Evolutionary conservation across 1,140 invertebrate species (phyloP), one percentile per base, ranked within the genome.

Genomic region (Aphelinus atriplicis): DNA sequence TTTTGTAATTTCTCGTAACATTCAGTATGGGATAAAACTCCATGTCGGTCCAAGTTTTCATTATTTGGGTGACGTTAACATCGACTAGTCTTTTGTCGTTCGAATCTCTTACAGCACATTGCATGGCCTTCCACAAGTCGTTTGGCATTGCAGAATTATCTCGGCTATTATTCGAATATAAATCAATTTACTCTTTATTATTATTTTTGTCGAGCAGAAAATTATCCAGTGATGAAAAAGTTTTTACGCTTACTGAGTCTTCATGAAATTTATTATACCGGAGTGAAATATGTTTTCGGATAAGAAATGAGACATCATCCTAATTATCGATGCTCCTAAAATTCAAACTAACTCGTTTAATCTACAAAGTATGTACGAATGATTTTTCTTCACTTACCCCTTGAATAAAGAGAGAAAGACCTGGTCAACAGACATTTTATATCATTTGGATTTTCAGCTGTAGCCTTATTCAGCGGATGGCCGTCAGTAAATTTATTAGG

Each of bases 1-100:
- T 86, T 3, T 78, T 77, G 43, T 90, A 88, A 75, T 90, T 79
- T 72, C 89, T 84, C 0, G 53, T 79, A 1, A 93, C 90, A 4
- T 84, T 92, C 9, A 95, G 79, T 2, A 94, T 78, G 0, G 94
- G 94, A 84, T 91, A 94, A 55, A 91, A 90, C 77, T 90, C 91
- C 80, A 94, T 91, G 48, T 92, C 83, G 1, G 91, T 91, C 93
- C 94, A 95, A 0, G 92, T 90, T 70, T 91, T 89, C 87, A 93
- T 91, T 69, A 92, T 89, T 0, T 87, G 78, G 46, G 85, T 85
- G 7, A 90, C 81, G 3, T 84, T 86, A 0, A 87, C 82, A 46
- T 61, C 65, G 7, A 75, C 80, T 58, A 86, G 85, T 4, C 75
- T 76, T 9, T 6, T 6, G 3, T 80, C 51, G 2, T 88, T 81